phyloP scores from a whole-genome alignment of 2,113 vertebrate species.

The Chaetops frenatus region DNA sequence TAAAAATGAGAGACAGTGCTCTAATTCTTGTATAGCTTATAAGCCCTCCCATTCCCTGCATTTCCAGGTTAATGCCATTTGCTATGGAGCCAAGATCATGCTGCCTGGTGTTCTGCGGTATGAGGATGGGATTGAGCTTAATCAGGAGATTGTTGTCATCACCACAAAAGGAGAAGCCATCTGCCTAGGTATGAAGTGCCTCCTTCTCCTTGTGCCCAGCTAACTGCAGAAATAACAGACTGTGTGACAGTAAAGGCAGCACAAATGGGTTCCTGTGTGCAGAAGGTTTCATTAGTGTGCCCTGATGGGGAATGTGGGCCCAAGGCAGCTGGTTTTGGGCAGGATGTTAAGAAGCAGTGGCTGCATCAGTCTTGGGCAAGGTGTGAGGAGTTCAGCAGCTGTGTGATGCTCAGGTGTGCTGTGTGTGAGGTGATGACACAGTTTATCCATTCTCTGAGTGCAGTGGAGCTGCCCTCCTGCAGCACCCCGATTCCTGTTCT shows the following conservation, averaged over 20 bases:
- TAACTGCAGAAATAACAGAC: background rate
- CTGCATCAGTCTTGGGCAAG: background rate
- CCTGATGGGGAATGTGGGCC: too few relatives aligned
- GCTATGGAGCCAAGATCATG: conserved; percentile 98
- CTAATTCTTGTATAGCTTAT: background rate
- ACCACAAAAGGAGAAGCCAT: conserved; percentile 97
- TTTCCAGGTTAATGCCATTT: conserved; percentile 92
- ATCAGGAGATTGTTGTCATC: conserved; percentile 93
- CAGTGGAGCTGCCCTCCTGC: conserved; percentile 1
- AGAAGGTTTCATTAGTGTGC: background rate
- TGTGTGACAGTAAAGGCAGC: background rate
- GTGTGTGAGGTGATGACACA: conserved; percentile 76
- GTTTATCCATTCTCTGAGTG: conserved; percentile 88
- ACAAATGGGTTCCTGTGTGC: rapidly evolving
- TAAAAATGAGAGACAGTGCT: background rate
- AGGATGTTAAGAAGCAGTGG: background rate
- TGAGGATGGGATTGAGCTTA: conserved; percentile 93
- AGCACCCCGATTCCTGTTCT: conserved; percentile 56
- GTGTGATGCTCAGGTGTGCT: background rate
- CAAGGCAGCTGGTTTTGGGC: background rate
- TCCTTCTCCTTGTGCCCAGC: background rate
- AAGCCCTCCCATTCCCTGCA: background rate
- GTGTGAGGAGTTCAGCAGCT: background rate
- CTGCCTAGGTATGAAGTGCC: conserved; percentile 80
- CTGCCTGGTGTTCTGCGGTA: conserved; percentile 91